Evolutionary conservation across 2,888 invertebrate species (phyloP), one percentile per base, ranked within the genome.

Genomic region (Strigamia maritima): DNA sequence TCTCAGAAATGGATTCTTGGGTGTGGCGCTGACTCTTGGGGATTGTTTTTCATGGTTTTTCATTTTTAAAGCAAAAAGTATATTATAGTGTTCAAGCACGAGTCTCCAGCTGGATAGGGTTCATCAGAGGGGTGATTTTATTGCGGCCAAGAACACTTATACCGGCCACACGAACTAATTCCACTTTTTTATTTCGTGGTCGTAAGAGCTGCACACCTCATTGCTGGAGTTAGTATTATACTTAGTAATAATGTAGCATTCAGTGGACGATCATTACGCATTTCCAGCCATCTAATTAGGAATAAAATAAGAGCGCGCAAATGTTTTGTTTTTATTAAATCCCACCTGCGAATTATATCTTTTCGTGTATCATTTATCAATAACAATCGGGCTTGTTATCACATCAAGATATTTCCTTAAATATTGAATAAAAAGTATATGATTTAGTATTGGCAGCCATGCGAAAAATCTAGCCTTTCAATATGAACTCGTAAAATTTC

Each of bases 1-100:
- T 54, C 54, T 54, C 54, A 22, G 54, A 54, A 54, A 54, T 54
- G 54, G 54, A 54, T 54, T 54, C 54, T 54, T 54, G 54, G 54
- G 54, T 54, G 16, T 44, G 54, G 19, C 19, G 54, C n/a, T 54
- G 54, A 19, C 54, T 54, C 54, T 54, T 54, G 54, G 54, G 54
- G 54, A 54, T 54, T 19, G 54, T 19, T 54, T 54, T 54, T 54
- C 54, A 54, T 54, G 54, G 54, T 54, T 54, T 54, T 54, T 54
- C 54, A 16, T 54, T 54, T 54, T 54, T 54, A 54, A 54, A 54
- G 54, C 54, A 54, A 54, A 54, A 54, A 54, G 54, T 54, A 22
- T 54, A 54, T 54, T 54, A 54, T 54, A 54, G 54, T 54, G 54
- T 54, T 54, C 54, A 22, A 54, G 54, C 54, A 54, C 54, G 54